Conservation (phyloP, 64 coral and sea anemone genomes). For the Dendrophyllia cribrosa region DNA sequence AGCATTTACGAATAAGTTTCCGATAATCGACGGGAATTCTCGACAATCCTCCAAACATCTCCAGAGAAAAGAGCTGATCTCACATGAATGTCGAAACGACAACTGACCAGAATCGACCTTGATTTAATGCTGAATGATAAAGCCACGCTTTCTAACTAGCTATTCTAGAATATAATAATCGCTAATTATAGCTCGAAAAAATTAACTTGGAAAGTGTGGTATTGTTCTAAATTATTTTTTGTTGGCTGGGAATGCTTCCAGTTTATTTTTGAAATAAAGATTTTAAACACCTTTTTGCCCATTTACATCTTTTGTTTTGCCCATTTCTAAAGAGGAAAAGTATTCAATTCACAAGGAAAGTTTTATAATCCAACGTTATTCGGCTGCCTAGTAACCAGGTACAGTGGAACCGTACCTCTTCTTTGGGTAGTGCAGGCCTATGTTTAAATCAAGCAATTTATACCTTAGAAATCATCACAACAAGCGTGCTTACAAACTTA, state of each 20-base stretch:
- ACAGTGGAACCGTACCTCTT: too few species aligned
- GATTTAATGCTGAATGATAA: slow-evolving; percentile 20
- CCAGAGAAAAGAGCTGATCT: neutral
- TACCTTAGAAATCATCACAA: too few species aligned
- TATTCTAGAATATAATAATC: neutral
- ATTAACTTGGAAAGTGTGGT: neutral
- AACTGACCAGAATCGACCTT: slow-evolving; percentile 25
- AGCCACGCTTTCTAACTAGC: neutral
- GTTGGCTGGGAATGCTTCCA: neutral
- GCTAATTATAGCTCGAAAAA: neutral
- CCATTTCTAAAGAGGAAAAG: too few species aligned
- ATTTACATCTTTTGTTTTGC: too few species aligned
- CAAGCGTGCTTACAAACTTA: too few species aligned
- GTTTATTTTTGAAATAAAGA: slow-evolving; percentile 28
- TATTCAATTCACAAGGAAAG: too few species aligned
- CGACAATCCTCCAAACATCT: neutral
- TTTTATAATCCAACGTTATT: too few species aligned
- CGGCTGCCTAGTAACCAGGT: too few species aligned
- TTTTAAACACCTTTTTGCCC: neutral
- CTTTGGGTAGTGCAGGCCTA: too few species aligned
- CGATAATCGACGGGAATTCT: neutral
- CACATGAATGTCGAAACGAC: neutral
- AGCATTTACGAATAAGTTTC: too few species aligned
- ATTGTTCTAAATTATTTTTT: slow-evolving; percentile 23
- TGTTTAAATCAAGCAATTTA: too few species aligned